Base-by-base conservation (phyloP, 2,113 vertebrate species). In the Halichoerus grypus region DNA sequence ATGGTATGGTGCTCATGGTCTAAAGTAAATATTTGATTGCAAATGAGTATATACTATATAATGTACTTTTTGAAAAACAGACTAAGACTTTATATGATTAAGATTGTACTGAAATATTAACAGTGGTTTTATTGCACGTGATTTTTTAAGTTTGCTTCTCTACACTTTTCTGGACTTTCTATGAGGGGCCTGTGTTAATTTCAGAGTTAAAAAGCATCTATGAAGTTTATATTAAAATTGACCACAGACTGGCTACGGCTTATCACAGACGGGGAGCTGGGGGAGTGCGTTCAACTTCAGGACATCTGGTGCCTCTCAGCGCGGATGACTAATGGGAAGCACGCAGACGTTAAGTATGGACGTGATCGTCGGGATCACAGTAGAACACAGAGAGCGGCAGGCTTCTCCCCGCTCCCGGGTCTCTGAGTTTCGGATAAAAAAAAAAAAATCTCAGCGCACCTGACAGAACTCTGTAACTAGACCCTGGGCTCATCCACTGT, bases 341-440 rank as follows among this genome's bases (percentile, higher is more conserved):
- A 46, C 0, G 5, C 0, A 24, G 31, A 74, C 3, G 0, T 22
- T 28, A 3, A 7, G 5, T 11, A 46, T 8, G 7, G 2, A 5
- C 18, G 36, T 5, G 28, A 26, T 49, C 6, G 1, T 24, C 18
- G 21, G 36, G 5, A 51, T 14, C 14, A 39, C 0, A 31, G 94
- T 1, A 11, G 91, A 51, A 63, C 13, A 0, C 5, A 55, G 36
- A 16, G 18, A 55, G 4, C 0, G 9, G 51, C 11, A 51, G 72
- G 18, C 9, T 53, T 71, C 14, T 53, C 65, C 53, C 10, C 1
- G 46, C 42, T 55, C 55, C 51, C 0, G 0, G 14, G 33, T 67
- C 76, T 94, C 82, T 22, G 28, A 59, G 3, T n/a, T 86, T 46
- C 13, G 21, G 57, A 36, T 79, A 13, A 42, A 31, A 79, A 88